A percentile compares a stretch with the other conserved stretches of the same genome.
phyloP scores from a whole-genome alignment of 2,797 vertebrate species.

The Sebastes goodei region DNA sequence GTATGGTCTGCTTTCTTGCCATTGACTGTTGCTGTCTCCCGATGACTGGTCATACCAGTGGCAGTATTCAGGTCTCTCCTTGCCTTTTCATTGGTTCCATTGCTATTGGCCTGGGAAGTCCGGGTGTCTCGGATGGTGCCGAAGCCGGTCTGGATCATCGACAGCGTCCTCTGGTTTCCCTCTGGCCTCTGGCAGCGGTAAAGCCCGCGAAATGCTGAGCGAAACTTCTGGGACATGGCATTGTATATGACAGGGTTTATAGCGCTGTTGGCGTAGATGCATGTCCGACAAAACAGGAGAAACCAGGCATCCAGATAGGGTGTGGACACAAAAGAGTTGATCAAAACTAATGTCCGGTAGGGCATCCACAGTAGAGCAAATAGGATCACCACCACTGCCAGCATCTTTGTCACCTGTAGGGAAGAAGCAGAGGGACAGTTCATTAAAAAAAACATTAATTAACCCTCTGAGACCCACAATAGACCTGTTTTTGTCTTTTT shows the following conservation, averaged over 20 bases:
- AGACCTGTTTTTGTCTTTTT: too few species aligned
- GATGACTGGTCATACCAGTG: neutral
- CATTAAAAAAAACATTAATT: neutral
- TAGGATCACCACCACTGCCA: constrained; percentile 84
- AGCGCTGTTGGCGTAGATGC: constrained; percentile 87
- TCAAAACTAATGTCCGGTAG: constrained; percentile 83
- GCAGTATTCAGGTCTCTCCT: neutral
- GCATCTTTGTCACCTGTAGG: constrained; percentile 86
- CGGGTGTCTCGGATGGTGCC: constrained; percentile 61
- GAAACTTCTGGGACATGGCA: constrained; percentile 88
- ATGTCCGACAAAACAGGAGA: constrained; percentile 83
- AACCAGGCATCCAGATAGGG: constrained; percentile 86
- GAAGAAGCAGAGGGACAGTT: neutral
- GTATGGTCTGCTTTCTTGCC: constrained; percentile 4
- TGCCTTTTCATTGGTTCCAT: constrained; percentile 42
- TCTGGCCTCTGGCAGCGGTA: constrained; percentile 78
- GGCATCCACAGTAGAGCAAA: constrained; percentile 88
- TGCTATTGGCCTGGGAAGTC: constrained; percentile 28
- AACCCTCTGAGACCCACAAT: neutral
- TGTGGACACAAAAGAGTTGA: constrained; percentile 84
- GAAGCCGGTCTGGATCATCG: constrained; percentile 58
- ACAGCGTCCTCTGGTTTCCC: constrained; percentile 60
- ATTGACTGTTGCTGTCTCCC: constrained; percentile 7
- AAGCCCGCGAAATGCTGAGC: constrained; percentile 79
- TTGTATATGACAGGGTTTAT: constrained; percentile 88